Percentiles rank a stretch among this genome's conserved stretches.
phyloP scores from a whole-genome alignment of 2,888 invertebrate genomes.

The Phragmatobia fuliginosa region DNA sequence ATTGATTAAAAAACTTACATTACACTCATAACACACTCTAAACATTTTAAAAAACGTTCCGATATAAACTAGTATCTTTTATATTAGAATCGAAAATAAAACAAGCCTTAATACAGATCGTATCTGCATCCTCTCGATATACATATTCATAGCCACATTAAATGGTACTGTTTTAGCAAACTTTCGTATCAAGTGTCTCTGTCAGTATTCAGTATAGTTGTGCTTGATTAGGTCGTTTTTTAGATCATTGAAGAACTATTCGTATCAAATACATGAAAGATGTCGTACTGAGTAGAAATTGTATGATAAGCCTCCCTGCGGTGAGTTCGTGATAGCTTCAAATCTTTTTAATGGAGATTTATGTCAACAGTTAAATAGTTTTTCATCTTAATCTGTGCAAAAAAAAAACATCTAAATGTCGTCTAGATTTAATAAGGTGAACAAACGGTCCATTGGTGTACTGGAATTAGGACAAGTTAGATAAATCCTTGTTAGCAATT shows the following conservation, averaged over 20 bases:
- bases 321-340: neutral
- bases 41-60: neutral
- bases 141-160: constrained; percentile 3
- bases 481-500: neutral
- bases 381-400: neutral
- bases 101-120: neutral
- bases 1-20: constrained; percentile 1
- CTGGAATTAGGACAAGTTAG: neutral
- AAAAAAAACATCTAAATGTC: neutral
- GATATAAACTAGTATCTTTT: neutral
- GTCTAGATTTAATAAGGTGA: constrained; percentile 1
- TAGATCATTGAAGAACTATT: neutral
- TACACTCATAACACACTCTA: no score
- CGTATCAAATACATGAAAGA: constrained; percentile 1
- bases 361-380: neutral
- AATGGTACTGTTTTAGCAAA: neutral
- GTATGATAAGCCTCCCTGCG: constrained; percentile 3
- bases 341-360: neutral
- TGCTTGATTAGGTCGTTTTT: neutral
- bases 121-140: neutral
- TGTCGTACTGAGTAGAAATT: constrained; percentile 23
- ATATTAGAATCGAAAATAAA: neutral
- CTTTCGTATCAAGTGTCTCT: neutral
- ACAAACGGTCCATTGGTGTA: neutral
- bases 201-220: neutral